Evolutionary conservation across 2,797 vertebrate genomes (phyloP).

Genomic region (Graptemys geographica): DNA sequence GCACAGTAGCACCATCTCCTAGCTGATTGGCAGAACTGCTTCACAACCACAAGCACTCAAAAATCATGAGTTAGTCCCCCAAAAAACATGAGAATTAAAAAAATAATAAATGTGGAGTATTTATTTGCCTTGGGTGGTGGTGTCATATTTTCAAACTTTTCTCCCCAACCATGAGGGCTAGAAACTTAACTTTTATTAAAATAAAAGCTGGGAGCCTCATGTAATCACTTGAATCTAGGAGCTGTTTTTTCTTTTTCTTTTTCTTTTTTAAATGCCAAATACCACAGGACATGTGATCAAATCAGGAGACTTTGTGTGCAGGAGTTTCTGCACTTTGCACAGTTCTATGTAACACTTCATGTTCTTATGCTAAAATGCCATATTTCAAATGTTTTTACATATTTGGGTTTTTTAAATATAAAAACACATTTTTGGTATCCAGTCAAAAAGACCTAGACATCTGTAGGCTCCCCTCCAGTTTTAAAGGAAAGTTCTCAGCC

Average conservation of each 20-base stretch:
- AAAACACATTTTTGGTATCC: background rate
- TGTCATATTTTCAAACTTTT: background rate
- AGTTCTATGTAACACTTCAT: background rate
- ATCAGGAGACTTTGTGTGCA: background rate
- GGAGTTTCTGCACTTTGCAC: background rate
- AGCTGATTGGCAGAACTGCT: background rate
- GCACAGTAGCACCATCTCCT: background rate
- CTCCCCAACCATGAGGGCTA: background rate
- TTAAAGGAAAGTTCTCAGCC: background rate
- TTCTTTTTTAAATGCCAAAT: too few species aligned
- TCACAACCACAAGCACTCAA: background rate
- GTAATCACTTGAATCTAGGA: background rate
- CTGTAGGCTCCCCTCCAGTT: background rate
- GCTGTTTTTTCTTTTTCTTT: too few species aligned
- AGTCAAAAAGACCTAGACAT: background rate
- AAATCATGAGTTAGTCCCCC: background rate
- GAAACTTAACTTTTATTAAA: background rate
- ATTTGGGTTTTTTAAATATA: background rate
- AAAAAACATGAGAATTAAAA: background rate
- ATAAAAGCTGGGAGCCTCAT: background rate
- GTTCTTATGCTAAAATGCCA: background rate
- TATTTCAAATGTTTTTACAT: background rate
- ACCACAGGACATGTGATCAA: too few species aligned
- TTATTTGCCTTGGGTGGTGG: background rate
- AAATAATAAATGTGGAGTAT: background rate